Evolutionary conservation across 2,888 invertebrate genomes (phyloP), one percentile per base, ranked within the genome.

Genomic region (Diaprepes abbreviatus): DNA sequence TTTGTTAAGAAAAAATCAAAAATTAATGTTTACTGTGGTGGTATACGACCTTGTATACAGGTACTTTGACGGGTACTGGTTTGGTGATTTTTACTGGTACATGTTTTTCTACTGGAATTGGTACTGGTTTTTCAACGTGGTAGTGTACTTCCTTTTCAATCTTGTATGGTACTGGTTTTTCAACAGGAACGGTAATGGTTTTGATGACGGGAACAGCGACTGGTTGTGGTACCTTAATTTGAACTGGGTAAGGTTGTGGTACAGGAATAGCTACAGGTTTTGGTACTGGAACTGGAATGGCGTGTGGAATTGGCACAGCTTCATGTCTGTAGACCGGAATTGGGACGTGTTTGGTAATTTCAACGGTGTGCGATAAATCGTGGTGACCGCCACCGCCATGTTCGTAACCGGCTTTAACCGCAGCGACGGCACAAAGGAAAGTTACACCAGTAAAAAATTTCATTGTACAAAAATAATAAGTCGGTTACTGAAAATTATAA

Each of bases 141-240:
- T 90, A 89, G 31, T 89, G 89, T 0, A 91, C 88, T 2, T 85
- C 84, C 76, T 88, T 91, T 73, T 91, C 90, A 0, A 92, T 90
- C 0, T 90, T 89, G 77, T 90, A 91, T 0, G 91, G 91, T 2
- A 91, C 90, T 19, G 91, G 91, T 78, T 91, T 92, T 76, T 92
- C 91, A 0, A 92, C 89, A 0, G 91, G 91, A 21, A 91, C 87
- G 0, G 89, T 87, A 1, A 92, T 86, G 74, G 91, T 91, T 78
- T 90, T 91, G 31, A 91, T 85, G 2, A 91, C 87, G 0, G 91
- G 91, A 0, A 91, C 88, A 0, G 91, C 90, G 0, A 91, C 86
- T 0, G 91, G 90, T 74, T 89, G 90, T 0, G 90, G 88, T 0
- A 92, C 90, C 0, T 91, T 91, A 0, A 91, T 85, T 33, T 90